Evolutionary conservation across 2,113 vertebrate genomes (phyloP).

Genomic region (Seriola aureovittata): DNA sequence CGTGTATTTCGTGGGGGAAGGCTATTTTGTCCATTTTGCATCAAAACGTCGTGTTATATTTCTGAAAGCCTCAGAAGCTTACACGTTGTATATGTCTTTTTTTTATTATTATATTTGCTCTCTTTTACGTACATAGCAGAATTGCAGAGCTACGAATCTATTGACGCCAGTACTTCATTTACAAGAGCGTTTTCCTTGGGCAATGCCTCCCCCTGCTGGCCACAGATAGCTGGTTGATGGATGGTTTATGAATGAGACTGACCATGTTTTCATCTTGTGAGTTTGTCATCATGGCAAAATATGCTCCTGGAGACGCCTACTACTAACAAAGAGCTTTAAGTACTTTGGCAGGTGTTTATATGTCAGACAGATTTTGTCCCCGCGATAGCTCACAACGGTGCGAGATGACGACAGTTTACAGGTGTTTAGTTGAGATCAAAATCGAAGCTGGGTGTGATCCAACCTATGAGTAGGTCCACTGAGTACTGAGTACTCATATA

Average conservation of each 20-base stretch:
- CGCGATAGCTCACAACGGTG: too few species aligned
- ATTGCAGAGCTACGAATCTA: conserved; percentile 18
- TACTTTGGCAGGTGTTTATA: too few species aligned
- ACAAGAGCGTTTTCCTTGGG: background rate
- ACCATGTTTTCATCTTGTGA: too few species aligned
- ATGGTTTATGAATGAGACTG: background rate
- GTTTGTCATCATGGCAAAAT: too few species aligned
- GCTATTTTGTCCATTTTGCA: background rate
- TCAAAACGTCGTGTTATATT: rapidly evolving
- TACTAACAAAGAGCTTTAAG: too few species aligned
- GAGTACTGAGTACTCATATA: too few species aligned
- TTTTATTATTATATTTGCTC: background rate
- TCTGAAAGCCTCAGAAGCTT: background rate
- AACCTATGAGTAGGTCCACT: too few species aligned
- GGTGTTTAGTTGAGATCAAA: too few species aligned
- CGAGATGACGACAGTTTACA: too few species aligned
- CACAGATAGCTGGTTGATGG: background rate
- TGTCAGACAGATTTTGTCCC: too few species aligned
- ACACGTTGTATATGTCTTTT: rapidly evolving
- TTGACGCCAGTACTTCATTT: background rate
- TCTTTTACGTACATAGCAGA: background rate
- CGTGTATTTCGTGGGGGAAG: background rate
- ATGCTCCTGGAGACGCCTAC: too few species aligned
- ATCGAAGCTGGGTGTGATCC: too few species aligned
- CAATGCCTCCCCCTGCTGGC: conserved; percentile 38